These are phyloP conservation scores for Myiotriccus ornatus DNA, from an alignment of 2,797 vertebrate genomes.

Conservation along the genomic window DNA sequence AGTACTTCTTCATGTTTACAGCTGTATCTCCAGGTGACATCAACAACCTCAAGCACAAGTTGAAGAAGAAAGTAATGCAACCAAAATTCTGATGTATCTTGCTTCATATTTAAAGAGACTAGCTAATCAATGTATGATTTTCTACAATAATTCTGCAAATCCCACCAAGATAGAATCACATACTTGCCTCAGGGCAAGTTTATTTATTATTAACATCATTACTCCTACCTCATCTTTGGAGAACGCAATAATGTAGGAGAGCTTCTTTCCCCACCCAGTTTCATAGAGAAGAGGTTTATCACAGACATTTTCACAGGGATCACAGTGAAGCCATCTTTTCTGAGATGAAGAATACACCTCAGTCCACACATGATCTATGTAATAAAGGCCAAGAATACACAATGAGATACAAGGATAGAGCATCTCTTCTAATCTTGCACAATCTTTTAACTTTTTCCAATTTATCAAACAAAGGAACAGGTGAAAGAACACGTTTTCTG, in stretches of 20 bases:
- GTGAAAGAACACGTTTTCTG: neutral
- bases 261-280: slow-evolving; percentile 94
- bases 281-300: slow-evolving; percentile 97
- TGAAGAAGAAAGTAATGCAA: slow-evolving; percentile 20
- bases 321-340: slow-evolving; percentile 95
- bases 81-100: neutral
- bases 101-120: neutral
- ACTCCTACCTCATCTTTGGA: slow-evolving; percentile 92
- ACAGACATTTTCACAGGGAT: slow-evolving; percentile 90
- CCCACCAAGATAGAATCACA: neutral
- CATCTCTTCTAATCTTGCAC: neutral
- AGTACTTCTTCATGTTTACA: slow-evolving; percentile 91
- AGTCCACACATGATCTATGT: slow-evolving; percentile 92
- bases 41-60: slow-evolving; percentile 84
- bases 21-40: slow-evolving; percentile 98
- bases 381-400: neutral
- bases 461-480: neutral
- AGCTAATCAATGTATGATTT: neutral
- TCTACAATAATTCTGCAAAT: neutral
- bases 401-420: neutral
- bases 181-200: neutral
- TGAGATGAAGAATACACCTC: slow-evolving; percentile 90
- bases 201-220: neutral
- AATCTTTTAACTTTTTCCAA: neutral
- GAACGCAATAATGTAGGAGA: slow-evolving; percentile 91